These are phyloP conservation scores for Chinchilla lanigera DNA, from an alignment of 2,113 vertebrate species.

Conservation along the genomic window DNA sequence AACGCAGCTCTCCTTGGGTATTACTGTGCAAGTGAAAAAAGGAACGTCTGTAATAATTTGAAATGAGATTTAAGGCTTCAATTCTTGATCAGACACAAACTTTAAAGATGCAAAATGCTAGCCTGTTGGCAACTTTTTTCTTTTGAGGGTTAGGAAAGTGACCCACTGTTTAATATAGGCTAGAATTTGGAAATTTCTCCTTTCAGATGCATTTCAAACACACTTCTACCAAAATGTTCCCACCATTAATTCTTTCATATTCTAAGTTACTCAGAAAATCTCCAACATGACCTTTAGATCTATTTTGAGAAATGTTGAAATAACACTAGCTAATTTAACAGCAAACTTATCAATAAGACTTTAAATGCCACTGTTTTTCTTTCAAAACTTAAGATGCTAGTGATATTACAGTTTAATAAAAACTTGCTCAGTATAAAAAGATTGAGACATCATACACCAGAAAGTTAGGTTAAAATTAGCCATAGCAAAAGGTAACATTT, in stretches of 20 bases:
- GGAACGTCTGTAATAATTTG: neutral
- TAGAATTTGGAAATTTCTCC: slow-evolving; percentile 54
- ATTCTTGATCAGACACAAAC: slow-evolving; percentile 20
- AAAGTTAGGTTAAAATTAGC: neutral
- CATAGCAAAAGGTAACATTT: neutral
- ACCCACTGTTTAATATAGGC: neutral
- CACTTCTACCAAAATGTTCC: slow-evolving; percentile 7
- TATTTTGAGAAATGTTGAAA: slow-evolving; percentile 37
- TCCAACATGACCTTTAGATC: neutral
- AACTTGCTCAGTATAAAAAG: neutral
- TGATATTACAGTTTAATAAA: slow-evolving; percentile 45
- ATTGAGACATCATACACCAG: neutral
- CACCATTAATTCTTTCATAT: neutral
- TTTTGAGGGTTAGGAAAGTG: slow-evolving; percentile 57
- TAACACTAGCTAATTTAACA: slow-evolving; percentile 29
- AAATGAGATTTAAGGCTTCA: neutral
- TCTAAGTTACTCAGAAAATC: slow-evolving; percentile 45
- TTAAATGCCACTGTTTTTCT: slow-evolving; percentile 48
- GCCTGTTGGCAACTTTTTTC: slow-evolving; percentile 34
- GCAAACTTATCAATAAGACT: neutral
- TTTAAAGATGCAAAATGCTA: slow-evolving; percentile 51
- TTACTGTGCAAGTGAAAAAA: neutral
- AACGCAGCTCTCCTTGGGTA: neutral
- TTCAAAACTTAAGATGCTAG: slow-evolving; percentile 19
- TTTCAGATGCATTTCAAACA: slow-evolving; percentile 1